Evolutionary conservation across 1,140 invertebrate species (phyloP).

Genomic region (Halictus rubicundus): DNA sequence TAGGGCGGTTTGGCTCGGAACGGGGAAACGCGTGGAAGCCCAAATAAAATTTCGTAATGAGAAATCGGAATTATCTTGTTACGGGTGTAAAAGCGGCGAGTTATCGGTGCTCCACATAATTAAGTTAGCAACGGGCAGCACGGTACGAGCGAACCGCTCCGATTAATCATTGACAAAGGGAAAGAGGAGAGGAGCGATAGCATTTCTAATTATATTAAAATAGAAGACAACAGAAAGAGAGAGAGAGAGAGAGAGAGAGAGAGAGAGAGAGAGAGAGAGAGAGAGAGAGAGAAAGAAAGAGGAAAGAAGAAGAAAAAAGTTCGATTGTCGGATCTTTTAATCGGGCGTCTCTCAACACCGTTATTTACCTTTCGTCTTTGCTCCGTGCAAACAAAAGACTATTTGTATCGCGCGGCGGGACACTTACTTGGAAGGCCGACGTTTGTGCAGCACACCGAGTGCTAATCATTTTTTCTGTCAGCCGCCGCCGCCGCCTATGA

Average conservation of each 20-base stretch:
- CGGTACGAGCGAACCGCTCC: neutral
- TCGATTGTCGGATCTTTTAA: slow-evolving; percentile 29
- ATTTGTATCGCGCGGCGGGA: slow-evolving; percentile 40
- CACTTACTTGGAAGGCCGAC: slow-evolving; percentile 14
- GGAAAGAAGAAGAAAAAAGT: neutral
- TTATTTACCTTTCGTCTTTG: slow-evolving; percentile 56
- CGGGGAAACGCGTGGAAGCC: neutral
- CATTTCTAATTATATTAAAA: slow-evolving; percentile 43
- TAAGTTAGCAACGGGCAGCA: slow-evolving; percentile 45
- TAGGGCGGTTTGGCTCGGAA: neutral
- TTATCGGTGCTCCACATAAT: slow-evolving; percentile 50
- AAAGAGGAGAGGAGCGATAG: slow-evolving; percentile 15
- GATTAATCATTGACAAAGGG: slow-evolving; percentile 30
- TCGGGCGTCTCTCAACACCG: slow-evolving; percentile 21
- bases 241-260: too few species aligned
- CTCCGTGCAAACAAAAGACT: slow-evolving; percentile 48
- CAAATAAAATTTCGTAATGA: slow-evolving; percentile 33
- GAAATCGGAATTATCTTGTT: slow-evolving; percentile 31
- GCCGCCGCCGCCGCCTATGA: neutral
- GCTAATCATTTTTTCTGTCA: slow-evolving; percentile 30
- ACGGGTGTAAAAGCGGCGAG: slow-evolving; percentile 20
- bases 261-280: neutral
- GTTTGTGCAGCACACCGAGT: neutral
- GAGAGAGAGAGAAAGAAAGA: neutral
- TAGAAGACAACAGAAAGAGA: neutral